Percentiles rank a stretch among this genome's conserved stretches.
phyloP scores from a whole-genome alignment of 2,888 invertebrate genomes.

The Rhaphigaster nebulosa region DNA sequence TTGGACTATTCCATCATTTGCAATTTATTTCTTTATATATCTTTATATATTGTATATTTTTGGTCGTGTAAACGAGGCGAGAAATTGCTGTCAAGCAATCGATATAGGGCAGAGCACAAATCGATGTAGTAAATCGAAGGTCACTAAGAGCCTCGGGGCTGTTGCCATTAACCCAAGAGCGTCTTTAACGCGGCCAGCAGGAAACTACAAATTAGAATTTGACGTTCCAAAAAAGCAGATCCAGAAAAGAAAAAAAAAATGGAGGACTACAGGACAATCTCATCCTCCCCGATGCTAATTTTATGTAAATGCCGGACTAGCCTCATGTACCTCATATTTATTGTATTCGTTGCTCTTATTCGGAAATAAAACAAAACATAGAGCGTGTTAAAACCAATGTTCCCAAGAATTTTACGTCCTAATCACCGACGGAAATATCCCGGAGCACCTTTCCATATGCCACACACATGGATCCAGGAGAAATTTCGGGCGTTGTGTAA shows the following conservation, averaged over 20 bases:
- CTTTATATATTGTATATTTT: too few species aligned
- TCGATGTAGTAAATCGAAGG: conserved; percentile 47
- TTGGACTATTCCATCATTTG: too few species aligned
- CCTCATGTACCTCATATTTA: conserved; percentile 52
- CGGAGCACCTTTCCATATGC: neutral
- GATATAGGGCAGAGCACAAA: conserved; percentile 18
- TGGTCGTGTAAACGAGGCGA: neutral
- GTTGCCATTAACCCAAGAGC: conserved; percentile 6
- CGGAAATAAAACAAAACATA: conserved; percentile 4
- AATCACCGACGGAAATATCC: conserved; percentile 6
- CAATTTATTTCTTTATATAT: too few species aligned
- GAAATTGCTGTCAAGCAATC: neutral
- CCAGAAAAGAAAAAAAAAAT: conserved; percentile 16
- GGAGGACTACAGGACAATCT: conserved; percentile 52
- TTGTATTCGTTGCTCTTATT: conserved; percentile 36
- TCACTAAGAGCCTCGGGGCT: conserved; percentile 5
- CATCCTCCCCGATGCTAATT: conserved; percentile 52
- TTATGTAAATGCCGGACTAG: conserved; percentile 28
- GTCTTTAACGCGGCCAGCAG: conserved; percentile 26
- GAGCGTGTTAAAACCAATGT: conserved; percentile 49
- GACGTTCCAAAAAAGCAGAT: conserved; percentile 50
- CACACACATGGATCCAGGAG: conserved; percentile 4
- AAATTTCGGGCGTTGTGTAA: conserved; percentile 44
- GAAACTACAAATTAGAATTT: conserved; percentile 58
- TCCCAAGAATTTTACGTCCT: conserved; percentile 3